Conservation (phyloP, 2,888 invertebrate genomes). For the Drosophila merina region DNA sequence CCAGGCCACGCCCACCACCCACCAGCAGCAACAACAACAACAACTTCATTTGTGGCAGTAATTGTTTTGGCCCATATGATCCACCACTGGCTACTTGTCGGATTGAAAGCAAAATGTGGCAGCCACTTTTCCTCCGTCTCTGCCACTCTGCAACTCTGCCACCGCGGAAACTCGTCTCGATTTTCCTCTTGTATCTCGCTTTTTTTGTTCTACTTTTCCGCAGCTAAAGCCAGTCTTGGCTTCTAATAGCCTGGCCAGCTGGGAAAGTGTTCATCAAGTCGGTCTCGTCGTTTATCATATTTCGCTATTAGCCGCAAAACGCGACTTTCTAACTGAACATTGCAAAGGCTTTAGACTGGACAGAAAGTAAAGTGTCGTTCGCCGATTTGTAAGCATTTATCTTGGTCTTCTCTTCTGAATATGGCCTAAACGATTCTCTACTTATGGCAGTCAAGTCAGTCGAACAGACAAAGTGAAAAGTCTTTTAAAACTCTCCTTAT, state of each 20-base stretch:
- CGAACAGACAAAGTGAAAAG: constrained; percentile 41
- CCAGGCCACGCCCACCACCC: constrained; percentile 52
- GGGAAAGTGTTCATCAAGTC: constrained; percentile 57
- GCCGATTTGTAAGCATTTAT: constrained; percentile 53
- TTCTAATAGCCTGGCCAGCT: constrained; percentile 58
- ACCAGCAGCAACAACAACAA: constrained; percentile 33
- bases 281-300: constrained; percentile 60
- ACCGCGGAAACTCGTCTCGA: constrained; percentile 32
- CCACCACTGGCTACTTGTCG: constrained; percentile 50
- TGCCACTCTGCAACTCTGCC: background rate
- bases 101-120: constrained; percentile 69
- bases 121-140: constrained; percentile 14
- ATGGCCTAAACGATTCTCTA: constrained; percentile 43
- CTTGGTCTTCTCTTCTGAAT: constrained; percentile 43
- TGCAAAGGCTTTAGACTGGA: background rate
- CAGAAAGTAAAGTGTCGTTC: constrained; percentile 59
- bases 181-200: constrained; percentile 47
- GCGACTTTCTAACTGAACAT: constrained; percentile 69
- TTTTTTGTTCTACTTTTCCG: constrained; percentile 69
- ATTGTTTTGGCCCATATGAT: constrained; percentile 79
- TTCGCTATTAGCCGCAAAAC: constrained; percentile 61
- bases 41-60: constrained; percentile 68
- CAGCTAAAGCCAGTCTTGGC: constrained; percentile 34
- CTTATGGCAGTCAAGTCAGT: constrained; percentile 35
- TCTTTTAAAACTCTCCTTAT: background rate